Base-by-base conservation (phyloP, 2,113 vertebrate genomes). In the Catagonus wagneri region DNA sequence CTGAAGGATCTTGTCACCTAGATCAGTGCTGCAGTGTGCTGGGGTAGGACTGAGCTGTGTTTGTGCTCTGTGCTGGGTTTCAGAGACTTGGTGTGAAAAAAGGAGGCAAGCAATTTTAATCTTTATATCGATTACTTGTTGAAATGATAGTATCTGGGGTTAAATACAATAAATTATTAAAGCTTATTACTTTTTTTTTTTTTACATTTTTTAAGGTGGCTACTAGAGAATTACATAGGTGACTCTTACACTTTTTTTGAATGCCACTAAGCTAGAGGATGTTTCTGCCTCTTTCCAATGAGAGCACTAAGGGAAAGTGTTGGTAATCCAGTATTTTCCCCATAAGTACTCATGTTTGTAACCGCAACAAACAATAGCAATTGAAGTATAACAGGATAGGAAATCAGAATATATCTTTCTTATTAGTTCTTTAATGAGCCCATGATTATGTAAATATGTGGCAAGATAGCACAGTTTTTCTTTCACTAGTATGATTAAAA, bases 121-220 rank as follows among this genome's bases (percentile, higher is more conserved):
- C 58, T 93, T 69, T 39, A 60, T 86, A 20, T 68, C 78, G 32
- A 34, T 54, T 68, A 19, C 2, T 3, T 69, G n/a, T 95, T 80
- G 91, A 84, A 88, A 54, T 84, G 25, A 39, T 80, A 83, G 60
- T 56, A 27, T 81, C 60, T 83, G 20, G 36, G 25, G 25, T 68
- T 86, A 90, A 71, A 44, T 69, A 89, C 87, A 90, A 36, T 86
- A 89, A 93, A 87, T 78, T 68, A 32, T 58, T 89, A 52, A 81
- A 36, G 15, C 79, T 88, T 79, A 93, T 96, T 54, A 94, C 22
- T 60, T 52, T 25, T 61, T 83, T 80, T 29, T 76, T 75, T 61
- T 61, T 63, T 72, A 61, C n/a, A 27, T 68, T 61, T 75, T 80
- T 60, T 1, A 68, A 79, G 32, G 14, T 34, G 32, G 27, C n/a